Percentiles rank a stretch among this genome's conserved stretches.
phyloP scores from a whole-genome alignment of 2,113 vertebrate genomes.

The Chamaea fasciata region DNA sequence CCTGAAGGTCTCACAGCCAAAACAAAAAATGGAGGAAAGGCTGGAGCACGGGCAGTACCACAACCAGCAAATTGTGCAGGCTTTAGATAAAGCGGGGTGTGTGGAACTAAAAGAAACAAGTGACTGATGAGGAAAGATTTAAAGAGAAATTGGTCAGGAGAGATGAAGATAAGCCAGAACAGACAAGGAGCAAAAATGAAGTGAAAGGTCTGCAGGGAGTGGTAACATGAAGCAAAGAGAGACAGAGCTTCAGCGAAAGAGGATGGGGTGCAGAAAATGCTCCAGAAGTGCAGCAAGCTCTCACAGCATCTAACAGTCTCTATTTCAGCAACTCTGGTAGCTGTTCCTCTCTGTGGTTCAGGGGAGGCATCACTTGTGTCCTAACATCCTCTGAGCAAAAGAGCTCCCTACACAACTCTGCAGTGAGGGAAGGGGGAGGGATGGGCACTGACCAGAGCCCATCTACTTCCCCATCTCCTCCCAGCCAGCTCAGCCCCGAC shows the following conservation, averaged over 20 bases:
- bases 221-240: not conserved
- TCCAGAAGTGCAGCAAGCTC: not conserved
- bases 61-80: not conserved
- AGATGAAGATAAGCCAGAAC: not conserved
- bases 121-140: not conserved
- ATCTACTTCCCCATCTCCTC: constrained; percentile 54
- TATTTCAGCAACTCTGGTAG: constrained; percentile 47
- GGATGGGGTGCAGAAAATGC: constrained; percentile 8
- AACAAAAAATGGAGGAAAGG: not conserved
- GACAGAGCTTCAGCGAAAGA: not conserved
- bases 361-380: constrained; percentile 23
- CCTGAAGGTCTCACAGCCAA: not conserved
- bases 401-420: constrained; percentile 14
- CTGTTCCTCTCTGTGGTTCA: constrained; percentile 64
- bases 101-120: not conserved
- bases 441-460: constrained; percentile 13
- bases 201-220: not conserved
- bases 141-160: not conserved
- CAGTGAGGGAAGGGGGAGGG: constrained; percentile 1
- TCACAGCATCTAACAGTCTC: constrained; percentile 15
- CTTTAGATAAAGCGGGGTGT: not conserved
- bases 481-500: not conserved
- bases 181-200: not conserved
- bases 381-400: constrained; percentile 31
- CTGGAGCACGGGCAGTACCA: not conserved